Evolutionary conservation across 2,888 invertebrate species (phyloP), one percentile per base, ranked within the genome.

Genomic region (Physocephala rufipes): DNA sequence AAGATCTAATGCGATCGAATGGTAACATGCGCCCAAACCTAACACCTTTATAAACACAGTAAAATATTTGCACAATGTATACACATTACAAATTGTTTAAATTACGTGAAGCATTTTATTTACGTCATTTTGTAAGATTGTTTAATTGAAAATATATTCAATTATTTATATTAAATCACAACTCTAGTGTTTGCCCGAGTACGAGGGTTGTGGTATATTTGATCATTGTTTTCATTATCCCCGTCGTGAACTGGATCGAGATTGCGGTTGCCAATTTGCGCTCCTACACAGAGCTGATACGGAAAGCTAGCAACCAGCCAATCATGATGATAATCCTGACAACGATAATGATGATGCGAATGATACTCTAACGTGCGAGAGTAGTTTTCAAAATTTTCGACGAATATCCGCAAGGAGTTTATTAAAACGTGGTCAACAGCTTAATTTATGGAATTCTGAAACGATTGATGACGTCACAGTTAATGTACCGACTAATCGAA

Each of bases 191-290:
- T 83, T 88, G 86, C 88, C 88, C 84, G 88, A 89, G 88, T 91
- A 90, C 88, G 92, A 93, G 88, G 93, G 93, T 86, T 94, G 94
- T 91, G 94, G 94, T 87, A 89, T 93, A 79, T 92, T 94, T 90
- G 93, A 94, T 88, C 92, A 92, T 88, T 95, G 94, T 91, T 94
- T 94, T 91, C 92, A 92, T 88, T 93, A 92, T 87, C 92, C 93
- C 79, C 90, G 93, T 82, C 90, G 92, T 85, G 88, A 90, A 79
- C 78, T 84, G 80, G 90, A 90, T 78, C 91, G 94, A 85, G 95
- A 95, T 87, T 95, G 95, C 87, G 94, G 94, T 88, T 95, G 95
- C 89, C 94, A 95, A 88, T 95, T 95, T 88, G 94, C 94, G 82
- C 89, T 95, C 84, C 91, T 95, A 84, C 95, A 95, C 88, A 92